Conservation (phyloP, 2,113 vertebrate genomes). For the Centropristis striata region DNA sequence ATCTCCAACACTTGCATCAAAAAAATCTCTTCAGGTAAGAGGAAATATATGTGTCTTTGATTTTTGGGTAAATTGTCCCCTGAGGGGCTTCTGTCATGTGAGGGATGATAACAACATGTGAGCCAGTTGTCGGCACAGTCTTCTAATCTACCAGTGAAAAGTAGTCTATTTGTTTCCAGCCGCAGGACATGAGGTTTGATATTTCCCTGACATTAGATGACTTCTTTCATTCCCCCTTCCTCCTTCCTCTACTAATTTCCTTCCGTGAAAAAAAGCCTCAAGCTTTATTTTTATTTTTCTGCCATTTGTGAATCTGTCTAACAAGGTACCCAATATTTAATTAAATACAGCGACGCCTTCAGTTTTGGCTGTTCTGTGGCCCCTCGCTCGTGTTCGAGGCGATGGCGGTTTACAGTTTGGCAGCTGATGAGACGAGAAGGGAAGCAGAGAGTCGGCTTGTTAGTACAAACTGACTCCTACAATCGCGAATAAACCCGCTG, state of each 20-base stretch:
- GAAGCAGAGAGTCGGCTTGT: slow-evolving; percentile 1
- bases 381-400: slow-evolving; percentile 9
- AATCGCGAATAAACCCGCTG: neutral
- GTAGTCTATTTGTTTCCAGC: slow-evolving; percentile 12
- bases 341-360: neutral
- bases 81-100: slow-evolving; percentile 32
- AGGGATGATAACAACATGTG: slow-evolving; percentile 40
- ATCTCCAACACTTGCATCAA: too few relatives aligned
- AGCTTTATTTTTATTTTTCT: neutral
- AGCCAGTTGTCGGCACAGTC: neutral
- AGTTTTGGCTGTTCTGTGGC: slow-evolving; percentile 10
- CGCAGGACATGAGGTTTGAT: neutral
- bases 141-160: slow-evolving; percentile 6
- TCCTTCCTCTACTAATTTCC: neutral
- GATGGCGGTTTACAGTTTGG: slow-evolving; percentile 6
- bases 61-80: neutral
- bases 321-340: slow-evolving; percentile 15
- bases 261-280: neutral
- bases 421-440: slow-evolving; percentile 17
- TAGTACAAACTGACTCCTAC: slow-evolving; percentile 15
- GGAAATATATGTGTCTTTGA: too few relatives aligned
- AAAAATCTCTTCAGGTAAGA: too few relatives aligned
- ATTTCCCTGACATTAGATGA: slow-evolving; percentile 8
- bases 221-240: neutral
- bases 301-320: slow-evolving; percentile 28